These are phyloP conservation scores for Chymomyza procnemis DNA, from an alignment of 2,888 invertebrate genomes.

Conservation along the genomic window DNA sequence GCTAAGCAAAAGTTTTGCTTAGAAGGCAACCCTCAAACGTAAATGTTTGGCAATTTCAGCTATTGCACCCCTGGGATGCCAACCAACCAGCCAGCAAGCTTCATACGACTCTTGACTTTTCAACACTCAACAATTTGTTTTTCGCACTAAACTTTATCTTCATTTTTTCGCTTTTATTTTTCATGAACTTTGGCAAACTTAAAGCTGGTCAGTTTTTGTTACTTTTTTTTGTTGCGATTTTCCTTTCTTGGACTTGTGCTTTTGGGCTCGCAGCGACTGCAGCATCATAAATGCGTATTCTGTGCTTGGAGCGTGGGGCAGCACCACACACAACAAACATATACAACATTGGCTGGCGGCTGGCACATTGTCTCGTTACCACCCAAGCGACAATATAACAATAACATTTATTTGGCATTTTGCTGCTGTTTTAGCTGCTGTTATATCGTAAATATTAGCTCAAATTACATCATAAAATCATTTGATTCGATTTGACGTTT, in stretches of 20 bases:
- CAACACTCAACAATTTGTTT: slow-evolving; percentile 66
- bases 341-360: not conserved
- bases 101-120: slow-evolving; percentile 63
- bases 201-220: not conserved
- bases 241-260: not conserved
- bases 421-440: slow-evolving; percentile 77
- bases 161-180: not conserved
- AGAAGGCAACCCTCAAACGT: not conserved
- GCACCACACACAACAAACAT: not conserved
- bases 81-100: slow-evolving; percentile 20
- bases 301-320: slow-evolving; percentile 14
- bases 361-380: slow-evolving; percentile 47
- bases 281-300: slow-evolving; percentile 26
- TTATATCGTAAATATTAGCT: slow-evolving; percentile 79
- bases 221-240: not conserved
- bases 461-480: slow-evolving; percentile 79
- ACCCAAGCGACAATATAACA: slow-evolving; percentile 76
- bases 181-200: not conserved
- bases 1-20: slow-evolving; percentile 47
- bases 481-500: slow-evolving; percentile 79
- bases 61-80: slow-evolving; percentile 70
- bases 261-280: slow-evolving; percentile 9
- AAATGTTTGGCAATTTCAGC: slow-evolving; percentile 63
- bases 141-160: slow-evolving; percentile 4
- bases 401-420: slow-evolving; percentile 77